These are phyloP conservation scores for Caenorhabditis sulstoni DNA, from an alignment of 2,888 invertebrate species.

Conservation along the genomic window DNA sequence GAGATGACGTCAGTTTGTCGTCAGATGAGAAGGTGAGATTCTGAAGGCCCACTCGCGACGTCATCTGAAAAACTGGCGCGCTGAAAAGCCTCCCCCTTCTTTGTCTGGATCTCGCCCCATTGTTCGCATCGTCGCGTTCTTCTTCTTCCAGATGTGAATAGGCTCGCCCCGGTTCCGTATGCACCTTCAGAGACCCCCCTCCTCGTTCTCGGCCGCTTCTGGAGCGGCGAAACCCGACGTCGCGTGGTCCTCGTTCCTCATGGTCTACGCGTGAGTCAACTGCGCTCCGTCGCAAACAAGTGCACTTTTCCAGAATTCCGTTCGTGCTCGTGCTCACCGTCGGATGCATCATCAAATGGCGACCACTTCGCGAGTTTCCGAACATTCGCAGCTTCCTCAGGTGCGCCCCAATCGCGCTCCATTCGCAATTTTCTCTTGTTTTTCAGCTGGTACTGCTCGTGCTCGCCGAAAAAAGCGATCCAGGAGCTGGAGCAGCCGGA, in stretches of 20 bases:
- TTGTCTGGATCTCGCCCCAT: background rate
- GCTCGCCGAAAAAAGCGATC: constrained; percentile 50
- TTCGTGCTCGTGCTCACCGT: constrained; percentile 59
- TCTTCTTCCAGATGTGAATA: constrained; percentile 57
- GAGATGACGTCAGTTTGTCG: too few species aligned
- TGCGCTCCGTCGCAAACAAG: background rate
- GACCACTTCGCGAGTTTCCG: constrained; percentile 62
- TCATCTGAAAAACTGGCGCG: too few species aligned
- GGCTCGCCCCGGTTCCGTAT: background rate
- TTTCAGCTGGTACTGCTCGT: constrained; percentile 59
- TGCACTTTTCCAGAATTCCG: constrained; percentile 65
- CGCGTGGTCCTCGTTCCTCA: constrained; percentile 51
- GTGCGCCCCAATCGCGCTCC: background rate
- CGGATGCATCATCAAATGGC: constrained; percentile 62
- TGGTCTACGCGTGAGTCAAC: constrained; percentile 54
- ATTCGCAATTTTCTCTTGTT: too few species aligned
- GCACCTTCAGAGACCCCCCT: constrained; percentile 46
- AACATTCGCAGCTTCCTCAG: constrained; percentile 40
- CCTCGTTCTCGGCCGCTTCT: constrained; percentile 16
- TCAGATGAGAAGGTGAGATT: too few species aligned
- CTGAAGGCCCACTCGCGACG: too few species aligned
- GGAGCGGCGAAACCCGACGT: constrained; percentile 25
- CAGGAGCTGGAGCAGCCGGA: constrained; percentile 59
- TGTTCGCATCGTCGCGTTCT: background rate
- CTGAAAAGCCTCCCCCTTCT: background rate